Percentiles rank a stretch among this genome's conserved stretches.
phyloP scores from a whole-genome alignment of 2,888 invertebrate genomes.

The Girardia tigrina region DNA sequence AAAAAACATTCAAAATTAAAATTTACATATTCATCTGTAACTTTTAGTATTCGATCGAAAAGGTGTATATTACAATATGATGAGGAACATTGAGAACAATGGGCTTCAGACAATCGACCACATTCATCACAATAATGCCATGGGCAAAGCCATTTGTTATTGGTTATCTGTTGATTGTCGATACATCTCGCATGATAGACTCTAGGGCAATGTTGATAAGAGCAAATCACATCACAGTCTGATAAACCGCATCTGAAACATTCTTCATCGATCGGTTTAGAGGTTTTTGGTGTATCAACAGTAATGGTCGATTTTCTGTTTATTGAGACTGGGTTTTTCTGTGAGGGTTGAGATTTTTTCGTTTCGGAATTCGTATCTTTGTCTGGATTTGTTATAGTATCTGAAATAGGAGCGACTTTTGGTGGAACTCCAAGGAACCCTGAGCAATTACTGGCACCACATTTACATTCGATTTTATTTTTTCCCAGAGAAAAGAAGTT shows the following conservation, averaged over 20 bases:
- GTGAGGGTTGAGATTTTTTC: neutral
- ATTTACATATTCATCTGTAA: neutral
- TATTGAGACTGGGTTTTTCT: neutral
- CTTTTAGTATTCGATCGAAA: neutral
- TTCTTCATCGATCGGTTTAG: neutral
- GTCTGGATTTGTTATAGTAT: too few relatives aligned
- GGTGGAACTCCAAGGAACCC: constrained; percentile 64
- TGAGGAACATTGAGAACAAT: constrained; percentile 54
- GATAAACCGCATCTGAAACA: constrained; percentile 53
- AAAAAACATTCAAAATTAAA: neutral
- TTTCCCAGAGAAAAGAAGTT: constrained; percentile 66
- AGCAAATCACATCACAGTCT: constrained; percentile 54
- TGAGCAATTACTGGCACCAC: constrained; percentile 71
- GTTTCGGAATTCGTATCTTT: too few relatives aligned
- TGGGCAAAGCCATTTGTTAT: constrained; percentile 54
- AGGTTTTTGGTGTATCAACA: too few relatives aligned
- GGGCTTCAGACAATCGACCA: constrained; percentile 49
- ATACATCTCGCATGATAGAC: constrained; percentile 54
- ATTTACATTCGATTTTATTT: constrained; percentile 63
- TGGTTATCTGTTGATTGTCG: constrained; percentile 50
- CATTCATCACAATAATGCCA: constrained; percentile 56
- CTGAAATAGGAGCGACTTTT: neutral
- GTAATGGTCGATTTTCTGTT: neutral
- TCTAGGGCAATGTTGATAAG: constrained; percentile 52
- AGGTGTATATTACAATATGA: constrained; percentile 51